Conservation (phyloP, 2,113 vertebrate genomes). For the Laticauda laticaudata region DNA sequence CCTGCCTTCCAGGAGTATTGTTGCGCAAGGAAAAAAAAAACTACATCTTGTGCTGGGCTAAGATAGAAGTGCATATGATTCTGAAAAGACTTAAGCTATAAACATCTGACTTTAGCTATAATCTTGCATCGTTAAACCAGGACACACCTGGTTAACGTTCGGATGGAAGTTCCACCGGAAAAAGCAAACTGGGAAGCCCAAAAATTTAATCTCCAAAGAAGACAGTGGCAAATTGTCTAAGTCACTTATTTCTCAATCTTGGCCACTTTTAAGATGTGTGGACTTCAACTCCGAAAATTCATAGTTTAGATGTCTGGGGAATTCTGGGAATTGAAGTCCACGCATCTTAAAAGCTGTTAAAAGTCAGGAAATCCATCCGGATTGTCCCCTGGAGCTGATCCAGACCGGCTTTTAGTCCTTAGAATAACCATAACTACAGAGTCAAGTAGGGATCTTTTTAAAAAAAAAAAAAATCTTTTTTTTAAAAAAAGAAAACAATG, state of each 20-base stretch:
- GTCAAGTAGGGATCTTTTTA: not conserved
- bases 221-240: not conserved
- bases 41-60: not conserved
- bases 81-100: not conserved
- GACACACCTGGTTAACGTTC: not conserved
- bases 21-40: not conserved
- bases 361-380: not conserved
- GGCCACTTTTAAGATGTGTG: not conserved
- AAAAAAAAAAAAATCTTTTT: not conserved
- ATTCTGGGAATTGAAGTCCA: not conserved
- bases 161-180: not conserved
- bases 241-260: not conserved
- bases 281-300: not conserved
- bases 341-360: not conserved
- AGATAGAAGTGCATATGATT: not conserved
- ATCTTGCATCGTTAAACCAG: not conserved
- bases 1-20: not conserved
- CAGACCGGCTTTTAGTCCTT: not conserved
- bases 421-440: not conserved
- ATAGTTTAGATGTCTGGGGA: not conserved
- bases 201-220: not conserved
- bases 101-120: not conserved
- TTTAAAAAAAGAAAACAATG: not conserved
- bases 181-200: not conserved
- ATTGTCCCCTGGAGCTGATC: not conserved